Evolutionary conservation across 2,797 vertebrate genomes (phyloP).

Genomic region (Rhabdomys pumilio): DNA sequence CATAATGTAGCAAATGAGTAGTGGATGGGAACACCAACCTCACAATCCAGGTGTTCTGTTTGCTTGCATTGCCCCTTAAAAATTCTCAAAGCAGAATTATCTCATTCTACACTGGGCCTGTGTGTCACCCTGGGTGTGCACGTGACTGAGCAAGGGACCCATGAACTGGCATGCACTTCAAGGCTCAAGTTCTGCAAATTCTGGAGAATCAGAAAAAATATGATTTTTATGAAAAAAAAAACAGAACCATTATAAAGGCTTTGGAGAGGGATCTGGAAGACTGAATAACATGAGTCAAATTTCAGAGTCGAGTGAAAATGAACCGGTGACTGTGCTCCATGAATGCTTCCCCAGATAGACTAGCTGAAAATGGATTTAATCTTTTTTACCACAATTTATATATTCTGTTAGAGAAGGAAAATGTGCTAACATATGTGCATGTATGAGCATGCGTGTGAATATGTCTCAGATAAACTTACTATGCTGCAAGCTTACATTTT

Average conservation of each 20-base stretch:
- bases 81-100: background rate
- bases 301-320: conserved; percentile 54
- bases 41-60: conserved; percentile 19
- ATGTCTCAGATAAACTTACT: background rate
- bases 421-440: conserved; percentile 4
- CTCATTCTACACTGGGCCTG: background rate
- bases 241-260: background rate
- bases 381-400: background rate
- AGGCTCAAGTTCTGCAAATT: conserved; percentile 48
- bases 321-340: background rate
- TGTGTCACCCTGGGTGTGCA: background rate
- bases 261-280: conserved; percentile 10
- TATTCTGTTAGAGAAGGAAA: conserved; percentile 49
- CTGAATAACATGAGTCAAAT: background rate
- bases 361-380: conserved; percentile 61
- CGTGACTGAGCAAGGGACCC: background rate
- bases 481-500: conserved; percentile 4
- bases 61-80: background rate
- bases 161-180: background rate
- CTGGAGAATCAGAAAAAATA: background rate
- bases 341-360: conserved; percentile 42
- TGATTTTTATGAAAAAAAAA: conserved; percentile 46
- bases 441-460: background rate
- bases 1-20: conserved; percentile 48
- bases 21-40: background rate